Conservation (phyloP, 2,888 invertebrate species). For the Pyrgus malvae region DNA sequence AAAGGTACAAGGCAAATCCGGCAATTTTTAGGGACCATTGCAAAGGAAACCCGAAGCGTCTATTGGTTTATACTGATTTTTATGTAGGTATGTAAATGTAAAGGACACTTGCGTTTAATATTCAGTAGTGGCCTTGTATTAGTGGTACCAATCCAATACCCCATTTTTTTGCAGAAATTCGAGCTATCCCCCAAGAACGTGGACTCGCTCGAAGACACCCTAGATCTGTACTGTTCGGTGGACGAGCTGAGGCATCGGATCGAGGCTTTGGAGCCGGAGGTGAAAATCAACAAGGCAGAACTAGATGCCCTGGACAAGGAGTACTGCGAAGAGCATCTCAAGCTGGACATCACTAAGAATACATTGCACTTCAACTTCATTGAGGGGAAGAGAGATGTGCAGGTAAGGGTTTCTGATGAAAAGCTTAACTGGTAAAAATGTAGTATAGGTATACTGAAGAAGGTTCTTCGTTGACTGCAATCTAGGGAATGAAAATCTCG, state of each 20-base stretch:
- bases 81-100: too few species aligned
- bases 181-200: slow-evolving; percentile 73
- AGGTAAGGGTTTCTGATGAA: slow-evolving; percentile 56
- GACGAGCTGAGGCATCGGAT: slow-evolving; percentile 83
- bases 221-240: slow-evolving; percentile 86
- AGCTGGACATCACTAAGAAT: slow-evolving; percentile 65
- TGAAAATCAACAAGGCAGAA: slow-evolving; percentile 53
- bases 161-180: slow-evolving; percentile 75
- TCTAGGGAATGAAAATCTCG: too few species aligned
- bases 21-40: too few species aligned
- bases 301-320: slow-evolving; percentile 47
- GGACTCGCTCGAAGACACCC: slow-evolving; percentile 79
- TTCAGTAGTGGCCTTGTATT: too few species aligned
- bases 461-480: too few species aligned
- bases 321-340: slow-evolving; percentile 52
- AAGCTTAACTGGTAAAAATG: background rate
- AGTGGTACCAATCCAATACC: too few species aligned
- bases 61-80: too few species aligned
- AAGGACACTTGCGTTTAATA: too few species aligned
- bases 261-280: slow-evolving; percentile 67
- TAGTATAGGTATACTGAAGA: too few species aligned
- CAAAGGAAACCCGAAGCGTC: too few species aligned
- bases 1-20: too few species aligned
- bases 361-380: slow-evolving; percentile 74
- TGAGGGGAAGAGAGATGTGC: slow-evolving; percentile 74